These are phyloP conservation scores for Taeniopygia guttata DNA, from an alignment of 2,797 vertebrate genomes.

Conservation along the genomic window DNA sequence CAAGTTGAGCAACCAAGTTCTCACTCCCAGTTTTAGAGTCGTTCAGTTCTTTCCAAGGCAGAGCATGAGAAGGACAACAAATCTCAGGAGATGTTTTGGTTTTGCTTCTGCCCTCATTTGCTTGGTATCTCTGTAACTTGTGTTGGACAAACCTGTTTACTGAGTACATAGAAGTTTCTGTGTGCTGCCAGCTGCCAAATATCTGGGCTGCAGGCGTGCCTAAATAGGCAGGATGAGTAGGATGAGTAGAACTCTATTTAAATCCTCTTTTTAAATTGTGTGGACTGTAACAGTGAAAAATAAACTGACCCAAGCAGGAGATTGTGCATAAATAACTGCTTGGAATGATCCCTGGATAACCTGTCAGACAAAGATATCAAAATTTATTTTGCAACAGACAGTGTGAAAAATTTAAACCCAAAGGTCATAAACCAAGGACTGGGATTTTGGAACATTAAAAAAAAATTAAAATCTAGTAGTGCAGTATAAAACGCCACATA, in stretches of 20 bases:
- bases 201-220: background rate
- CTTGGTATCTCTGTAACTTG: background rate
- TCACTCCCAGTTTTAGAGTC: background rate
- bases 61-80: background rate
- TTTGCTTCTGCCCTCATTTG: background rate
- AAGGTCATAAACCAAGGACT: background rate
- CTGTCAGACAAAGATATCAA: background rate
- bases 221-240: background rate
- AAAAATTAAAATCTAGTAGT: accelerated
- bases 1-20: background rate
- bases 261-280: background rate
- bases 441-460: background rate
- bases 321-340: background rate
- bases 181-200: background rate
- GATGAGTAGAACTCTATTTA: background rate
- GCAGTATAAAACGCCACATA: background rate
- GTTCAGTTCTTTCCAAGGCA: background rate
- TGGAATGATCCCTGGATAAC: background rate
- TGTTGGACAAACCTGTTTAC: background rate
- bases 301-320: background rate
- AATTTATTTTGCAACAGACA: background rate
- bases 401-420: background rate
- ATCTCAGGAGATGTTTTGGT: background rate
- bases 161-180: background rate
- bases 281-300: background rate